A percentile compares a stretch with the other conserved stretches of the same genome.
phyloP scores from a whole-genome alignment of 2,797 vertebrate genomes.

The Tauraco hartlaubi region DNA sequence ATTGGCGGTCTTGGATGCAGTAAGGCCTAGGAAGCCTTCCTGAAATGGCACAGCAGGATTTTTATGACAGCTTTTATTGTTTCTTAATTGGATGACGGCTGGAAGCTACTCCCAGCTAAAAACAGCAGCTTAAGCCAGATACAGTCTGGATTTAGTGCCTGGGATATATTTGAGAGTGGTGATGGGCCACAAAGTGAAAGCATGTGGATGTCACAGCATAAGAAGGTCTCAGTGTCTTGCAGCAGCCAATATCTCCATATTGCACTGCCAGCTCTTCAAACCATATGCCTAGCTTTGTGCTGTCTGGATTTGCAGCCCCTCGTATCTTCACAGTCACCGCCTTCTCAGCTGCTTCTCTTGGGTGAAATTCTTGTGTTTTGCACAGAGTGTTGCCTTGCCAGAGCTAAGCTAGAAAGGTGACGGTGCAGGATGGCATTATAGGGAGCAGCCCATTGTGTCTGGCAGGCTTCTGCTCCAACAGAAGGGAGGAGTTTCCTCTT shows the following conservation, averaged over 20 bases:
- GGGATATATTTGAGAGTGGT: not conserved
- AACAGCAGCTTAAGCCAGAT: not conserved
- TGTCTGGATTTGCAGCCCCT: not conserved
- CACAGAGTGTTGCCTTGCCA: not conserved
- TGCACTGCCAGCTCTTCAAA: not conserved
- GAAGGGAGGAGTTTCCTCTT: not conserved
- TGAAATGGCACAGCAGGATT: not conserved
- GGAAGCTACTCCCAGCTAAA: not conserved
- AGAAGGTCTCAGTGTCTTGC: not conserved
- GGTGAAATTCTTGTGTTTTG: not conserved
- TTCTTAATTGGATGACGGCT: not conserved
- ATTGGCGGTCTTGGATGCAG: not conserved
- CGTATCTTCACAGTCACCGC: accelerated
- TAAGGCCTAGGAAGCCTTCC: not conserved
- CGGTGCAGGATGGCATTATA: not conserved
- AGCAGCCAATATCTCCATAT: not conserved
- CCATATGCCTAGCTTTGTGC: not conserved
- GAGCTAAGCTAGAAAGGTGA: not conserved
- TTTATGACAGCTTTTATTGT: constrained; percentile 16
- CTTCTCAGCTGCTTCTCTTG: not conserved
- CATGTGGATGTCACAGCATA: not conserved
- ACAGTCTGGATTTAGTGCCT: not conserved
- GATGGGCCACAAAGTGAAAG: not conserved
- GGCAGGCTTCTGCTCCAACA: not conserved
- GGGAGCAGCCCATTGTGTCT: not conserved